Base-by-base conservation (phyloP, 2,888 invertebrate genomes). In the Hydrotaea diabolus region DNA sequence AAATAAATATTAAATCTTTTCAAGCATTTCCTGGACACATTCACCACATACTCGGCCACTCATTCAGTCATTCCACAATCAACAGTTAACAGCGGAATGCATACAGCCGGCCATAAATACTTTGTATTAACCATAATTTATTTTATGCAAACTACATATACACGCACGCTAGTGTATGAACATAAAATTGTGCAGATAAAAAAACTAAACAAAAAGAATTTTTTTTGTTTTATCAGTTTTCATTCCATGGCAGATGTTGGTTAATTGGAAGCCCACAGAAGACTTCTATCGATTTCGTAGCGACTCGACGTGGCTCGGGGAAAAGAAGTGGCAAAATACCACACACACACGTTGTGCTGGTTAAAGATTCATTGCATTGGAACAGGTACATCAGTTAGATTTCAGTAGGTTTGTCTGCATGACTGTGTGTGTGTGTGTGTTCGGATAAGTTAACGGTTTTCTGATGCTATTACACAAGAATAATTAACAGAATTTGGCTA, bases 11-110 rank as follows among this genome's bases (percentile, higher is more conserved):
- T 72, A 64, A 26, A 62, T 62, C 17, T 26, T 76, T 76, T 64
- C 75, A 79, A 66, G 73, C 76, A 83, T 79, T 83, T 83, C 79
- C 79, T 76, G 79, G 75, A 80, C 78, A 82, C 79, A 83, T 79
- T 79, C 76, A 79, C 73, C 76, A 49, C 55, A 72, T 72, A 43
- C 36, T 4, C 21, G 69, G 31, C n/a, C 17, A 17, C 13, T 36
- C 39, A 59, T 59, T 59, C 59, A 26, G 15, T 0, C 62, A 2
- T 9, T 31, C 31, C 62, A 62, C 62, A 62, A 62, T 62, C 31
- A 62, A 62, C 62, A 62, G 62, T 62, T 62, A 62, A 31, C 62
- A 26, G n/a, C 31, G 5, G 31, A n/a, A 62, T 31, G 0, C 31
- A 62, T 31, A 31, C n/a, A n/a, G 21, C 19, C 15, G 9, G 31